Evolutionary conservation across 2,113 vertebrate species (phyloP).

Genomic region (Otocyon megalotis): DNA sequence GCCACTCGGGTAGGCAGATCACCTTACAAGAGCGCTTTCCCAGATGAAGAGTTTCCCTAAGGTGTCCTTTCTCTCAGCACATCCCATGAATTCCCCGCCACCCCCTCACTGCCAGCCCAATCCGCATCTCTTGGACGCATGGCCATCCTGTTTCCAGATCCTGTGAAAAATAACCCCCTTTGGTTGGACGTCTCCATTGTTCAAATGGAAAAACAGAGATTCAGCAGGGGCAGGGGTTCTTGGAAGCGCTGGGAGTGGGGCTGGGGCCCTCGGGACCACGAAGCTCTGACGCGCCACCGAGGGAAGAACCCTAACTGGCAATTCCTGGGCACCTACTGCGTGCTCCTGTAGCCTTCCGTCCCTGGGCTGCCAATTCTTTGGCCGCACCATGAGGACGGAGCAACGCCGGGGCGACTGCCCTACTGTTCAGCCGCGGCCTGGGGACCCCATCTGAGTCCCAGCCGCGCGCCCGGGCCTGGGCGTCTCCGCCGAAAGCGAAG

Average conservation of each 20-base stretch:
- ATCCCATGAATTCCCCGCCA: neutral
- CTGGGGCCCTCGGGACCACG: fast-evolving
- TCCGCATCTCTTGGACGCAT: neutral
- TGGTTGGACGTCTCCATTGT: neutral
- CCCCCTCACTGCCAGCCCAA: too few relatives aligned
- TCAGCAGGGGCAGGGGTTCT: neutral
- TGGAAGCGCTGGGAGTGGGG: neutral
- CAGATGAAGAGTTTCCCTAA: constrained; percentile 89
- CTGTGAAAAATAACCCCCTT: neutral
- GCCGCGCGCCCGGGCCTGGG: neutral
- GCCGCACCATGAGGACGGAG: neutral
- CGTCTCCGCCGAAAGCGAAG: neutral
- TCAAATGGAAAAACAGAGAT: neutral
- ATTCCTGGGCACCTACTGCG: neutral
- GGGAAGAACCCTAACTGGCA: too few relatives aligned
- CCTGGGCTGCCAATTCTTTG: neutral
- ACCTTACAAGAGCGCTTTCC: constrained; percentile 94
- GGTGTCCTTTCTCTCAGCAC: too few relatives aligned
- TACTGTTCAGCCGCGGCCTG: neutral
- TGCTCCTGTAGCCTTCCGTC: fast-evolving
- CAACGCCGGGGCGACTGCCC: too few relatives aligned
- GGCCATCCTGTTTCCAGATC: neutral
- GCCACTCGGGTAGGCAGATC: constrained; percentile 83
- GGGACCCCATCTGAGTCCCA: too few relatives aligned
- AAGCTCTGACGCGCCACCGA: neutral